These are phyloP conservation scores for Julus scandinavius DNA, from an alignment of 2,888 invertebrate genomes.

Conservation along the genomic window DNA sequence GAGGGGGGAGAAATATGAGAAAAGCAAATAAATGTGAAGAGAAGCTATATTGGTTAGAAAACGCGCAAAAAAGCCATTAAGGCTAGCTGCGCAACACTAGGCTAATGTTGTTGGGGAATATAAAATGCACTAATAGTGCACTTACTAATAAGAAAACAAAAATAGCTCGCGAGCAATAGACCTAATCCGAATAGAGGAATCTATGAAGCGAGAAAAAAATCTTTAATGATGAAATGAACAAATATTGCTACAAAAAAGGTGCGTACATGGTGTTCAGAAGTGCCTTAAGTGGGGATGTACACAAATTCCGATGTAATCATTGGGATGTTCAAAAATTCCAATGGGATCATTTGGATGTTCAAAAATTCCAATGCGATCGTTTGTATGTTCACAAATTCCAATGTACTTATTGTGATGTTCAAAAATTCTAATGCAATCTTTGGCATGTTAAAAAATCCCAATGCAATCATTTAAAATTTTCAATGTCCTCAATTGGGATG, in stretches of 20 bases:
- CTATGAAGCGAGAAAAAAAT: neutral
- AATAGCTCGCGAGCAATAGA: neutral
- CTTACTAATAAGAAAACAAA: slow-evolving; percentile 33
- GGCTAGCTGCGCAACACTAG: neutral
- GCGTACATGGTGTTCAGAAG: neutral
- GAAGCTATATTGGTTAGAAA: slow-evolving; percentile 8
- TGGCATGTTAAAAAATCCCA: too few species aligned
- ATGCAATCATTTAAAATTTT: too few species aligned
- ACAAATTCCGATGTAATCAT: too few species aligned
- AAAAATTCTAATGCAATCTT: too few species aligned
- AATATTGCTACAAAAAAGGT: neutral
- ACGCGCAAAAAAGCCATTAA: slow-evolving; percentile 19
- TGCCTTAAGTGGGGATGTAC: too few species aligned
- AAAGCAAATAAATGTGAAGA: slow-evolving; percentile 24
- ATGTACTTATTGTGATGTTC: too few species aligned
- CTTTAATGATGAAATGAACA: neutral
- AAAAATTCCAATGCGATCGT: too few species aligned
- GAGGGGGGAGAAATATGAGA: neutral
- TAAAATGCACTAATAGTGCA: slow-evolving; percentile 24
- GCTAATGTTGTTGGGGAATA: slow-evolving; percentile 2
- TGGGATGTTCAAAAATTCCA: too few species aligned
- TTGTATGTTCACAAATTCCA: too few species aligned
- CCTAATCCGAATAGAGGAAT: neutral
- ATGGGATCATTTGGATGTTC: too few species aligned
- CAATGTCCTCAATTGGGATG: too few species aligned